Percentiles rank a stretch among this genome's conserved stretches.
Conservation (phyloP, 1,140 invertebrate species). For the Drosophila pruinosa region DNA sequence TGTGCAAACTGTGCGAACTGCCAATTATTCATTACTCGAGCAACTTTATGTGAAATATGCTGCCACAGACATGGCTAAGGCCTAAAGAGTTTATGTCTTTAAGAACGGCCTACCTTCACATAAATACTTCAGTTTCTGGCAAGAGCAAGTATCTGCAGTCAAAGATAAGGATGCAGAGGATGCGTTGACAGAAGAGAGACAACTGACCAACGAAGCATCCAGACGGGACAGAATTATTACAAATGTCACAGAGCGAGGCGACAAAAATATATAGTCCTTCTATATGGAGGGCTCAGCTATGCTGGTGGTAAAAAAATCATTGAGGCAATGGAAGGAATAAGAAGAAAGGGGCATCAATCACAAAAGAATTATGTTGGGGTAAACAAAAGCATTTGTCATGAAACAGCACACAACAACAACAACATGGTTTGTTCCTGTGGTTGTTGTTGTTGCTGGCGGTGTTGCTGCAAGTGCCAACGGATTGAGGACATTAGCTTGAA, state of each 20-base stretch:
- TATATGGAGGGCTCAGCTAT: conserved; percentile 26
- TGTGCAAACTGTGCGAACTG: too few relatives aligned
- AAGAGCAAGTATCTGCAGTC: conserved; percentile 15
- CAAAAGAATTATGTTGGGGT: conserved; percentile 81
- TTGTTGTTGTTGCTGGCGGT: conserved; percentile 4
- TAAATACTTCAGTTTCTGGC: conserved; percentile 53
- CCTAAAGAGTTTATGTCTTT: conserved; percentile 20
- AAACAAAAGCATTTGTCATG: conserved; percentile 81
- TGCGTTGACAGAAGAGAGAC: conserved; percentile 39
- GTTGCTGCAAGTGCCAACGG: conserved; percentile 61
- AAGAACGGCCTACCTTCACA: conserved; percentile 41
- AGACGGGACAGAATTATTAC: conserved; percentile 65
- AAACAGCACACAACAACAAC: conserved; percentile 48
- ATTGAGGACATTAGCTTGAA: conserved; percentile 77
- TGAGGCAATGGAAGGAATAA: conserved; percentile 17
- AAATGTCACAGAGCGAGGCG: conserved; percentile 59
- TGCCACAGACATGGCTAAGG: not conserved
- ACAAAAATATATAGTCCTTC: conserved; percentile 57
- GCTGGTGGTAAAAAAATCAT: conserved; percentile 43
- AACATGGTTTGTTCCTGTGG: not conserved
- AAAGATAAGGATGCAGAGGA: conserved; percentile 53
- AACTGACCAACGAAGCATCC: conserved; percentile 35
- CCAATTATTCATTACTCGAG: not conserved
- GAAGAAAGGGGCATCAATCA: conserved; percentile 72
- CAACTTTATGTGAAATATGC: not conserved